Percentiles rank a stretch among this genome's conserved stretches.
These are phyloP conservation scores for Microplitis deprimator DNA, from an alignment of 2,888 invertebrate species.

Conservation along the genomic window DNA sequence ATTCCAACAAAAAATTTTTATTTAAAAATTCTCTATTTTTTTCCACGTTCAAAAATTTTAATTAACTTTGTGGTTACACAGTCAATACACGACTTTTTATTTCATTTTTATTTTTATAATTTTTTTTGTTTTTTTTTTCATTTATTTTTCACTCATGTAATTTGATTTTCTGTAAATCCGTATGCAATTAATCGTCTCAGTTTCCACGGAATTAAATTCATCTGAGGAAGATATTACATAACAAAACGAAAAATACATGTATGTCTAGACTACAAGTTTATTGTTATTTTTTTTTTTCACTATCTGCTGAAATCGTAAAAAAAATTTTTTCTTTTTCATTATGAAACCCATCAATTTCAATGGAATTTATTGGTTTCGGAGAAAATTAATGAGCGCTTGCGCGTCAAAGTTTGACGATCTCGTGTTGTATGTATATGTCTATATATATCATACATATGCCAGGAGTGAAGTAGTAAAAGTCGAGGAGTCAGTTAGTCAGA, in stretches of 20 bases:
- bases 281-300: background rate
- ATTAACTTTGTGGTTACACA: background rate
- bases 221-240: background rate
- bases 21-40: background rate
- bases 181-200: background rate
- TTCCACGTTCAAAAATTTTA: background rate
- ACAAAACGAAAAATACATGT: no score
- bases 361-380: slow-evolving; percentile 19
- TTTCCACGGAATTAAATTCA: background rate
- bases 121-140: background rate
- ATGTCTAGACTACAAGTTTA: no score
- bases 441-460: background rate
- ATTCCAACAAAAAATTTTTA: background rate
- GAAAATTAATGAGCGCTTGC: slow-evolving; percentile 6
- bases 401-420: background rate
- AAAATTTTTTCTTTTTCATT: slow-evolving; percentile 1
- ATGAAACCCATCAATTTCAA: slow-evolving; percentile 24
- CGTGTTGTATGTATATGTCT: background rate
- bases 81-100: background rate
- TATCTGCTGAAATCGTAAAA: background rate
- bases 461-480: background rate
- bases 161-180: background rate
- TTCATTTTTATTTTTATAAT: background rate
- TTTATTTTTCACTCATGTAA: background rate
- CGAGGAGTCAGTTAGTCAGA: slow-evolving; percentile 5